phyloP scores from a whole-genome alignment of 2,113 vertebrate species.

The Gallinago jamesoni region DNA sequence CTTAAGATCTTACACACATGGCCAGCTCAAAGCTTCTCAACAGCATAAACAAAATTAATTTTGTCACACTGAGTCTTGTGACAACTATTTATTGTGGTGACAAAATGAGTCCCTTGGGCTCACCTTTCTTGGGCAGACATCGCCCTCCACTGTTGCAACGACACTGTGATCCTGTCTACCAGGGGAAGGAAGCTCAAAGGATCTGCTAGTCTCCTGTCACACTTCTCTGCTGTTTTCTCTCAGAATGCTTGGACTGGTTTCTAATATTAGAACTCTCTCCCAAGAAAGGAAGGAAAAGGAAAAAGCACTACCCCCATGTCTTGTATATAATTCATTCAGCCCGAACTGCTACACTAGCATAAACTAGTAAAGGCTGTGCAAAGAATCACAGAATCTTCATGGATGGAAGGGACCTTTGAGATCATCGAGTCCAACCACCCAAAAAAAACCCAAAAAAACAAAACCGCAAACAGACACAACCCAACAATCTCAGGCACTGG shows the following conservation, averaged over 20 bases:
- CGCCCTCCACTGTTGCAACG: neutral
- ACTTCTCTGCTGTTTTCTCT: neutral
- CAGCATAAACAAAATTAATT: neutral
- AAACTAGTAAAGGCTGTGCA: neutral
- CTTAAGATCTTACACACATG: neutral
- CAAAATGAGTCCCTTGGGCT: neutral
- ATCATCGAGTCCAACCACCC: too few relatives aligned
- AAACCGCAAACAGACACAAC: too few relatives aligned
- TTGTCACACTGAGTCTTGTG: neutral
- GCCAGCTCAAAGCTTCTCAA: neutral
- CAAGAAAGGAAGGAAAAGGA: neutral
- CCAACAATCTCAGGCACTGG: too few relatives aligned
- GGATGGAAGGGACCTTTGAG: too few relatives aligned
- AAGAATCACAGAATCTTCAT: neutral
- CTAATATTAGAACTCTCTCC: neutral
- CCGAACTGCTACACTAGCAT: neutral
- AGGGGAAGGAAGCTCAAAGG: neutral
- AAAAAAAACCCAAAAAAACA: too few relatives aligned
- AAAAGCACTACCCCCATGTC: neutral
- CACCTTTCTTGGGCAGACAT: neutral
- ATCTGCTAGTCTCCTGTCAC: neutral
- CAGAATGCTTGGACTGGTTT: neutral
- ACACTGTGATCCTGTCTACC: neutral
- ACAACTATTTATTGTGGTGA: neutral
- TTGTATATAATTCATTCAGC: neutral